phyloP scores from a whole-genome alignment of 2,113 vertebrate genomes.

The Psittacula cyanocephala region DNA sequence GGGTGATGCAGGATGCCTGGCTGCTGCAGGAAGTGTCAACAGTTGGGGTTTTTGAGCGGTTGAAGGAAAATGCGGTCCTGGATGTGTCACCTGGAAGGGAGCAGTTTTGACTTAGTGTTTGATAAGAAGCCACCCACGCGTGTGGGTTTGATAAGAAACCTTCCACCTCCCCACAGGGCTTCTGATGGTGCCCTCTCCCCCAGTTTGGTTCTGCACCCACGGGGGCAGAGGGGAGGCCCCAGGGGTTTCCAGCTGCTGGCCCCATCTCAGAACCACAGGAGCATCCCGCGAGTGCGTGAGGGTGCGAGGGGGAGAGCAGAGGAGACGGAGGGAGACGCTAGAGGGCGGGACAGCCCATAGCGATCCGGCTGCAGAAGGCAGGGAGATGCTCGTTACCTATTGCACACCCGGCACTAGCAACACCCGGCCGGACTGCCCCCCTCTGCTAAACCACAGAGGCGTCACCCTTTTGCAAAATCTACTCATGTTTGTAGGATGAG shows the following conservation, averaged over 20 bases:
- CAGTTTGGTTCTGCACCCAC: neutral
- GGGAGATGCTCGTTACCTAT: fast-evolving
- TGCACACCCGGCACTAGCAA: neutral
- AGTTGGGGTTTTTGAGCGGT: fast-evolving
- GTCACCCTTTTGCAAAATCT: neutral
- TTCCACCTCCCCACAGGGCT: neutral
- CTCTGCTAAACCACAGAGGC: neutral
- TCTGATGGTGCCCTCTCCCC: neutral
- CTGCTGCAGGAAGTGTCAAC: neutral
- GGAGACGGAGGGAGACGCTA: neutral
- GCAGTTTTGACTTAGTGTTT: neutral
- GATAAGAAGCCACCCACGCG: neutral
- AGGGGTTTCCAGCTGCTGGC: neutral
- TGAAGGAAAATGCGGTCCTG: neutral
- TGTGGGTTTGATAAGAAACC: neutral
- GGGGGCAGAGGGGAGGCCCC: neutral
- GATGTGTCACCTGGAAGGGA: neutral
- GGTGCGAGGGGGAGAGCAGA: neutral
- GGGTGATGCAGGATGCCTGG: neutral
- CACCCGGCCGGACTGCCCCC: fast-evolving
- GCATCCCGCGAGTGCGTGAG: fast-evolving
- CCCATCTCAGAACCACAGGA: neutral
- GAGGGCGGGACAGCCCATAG: neutral
- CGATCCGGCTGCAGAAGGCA: fast-evolving
- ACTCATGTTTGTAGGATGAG: fast-evolving